Conservation (phyloP, 2,113 vertebrate genomes). For the Puffinus mauretanicus region DNA sequence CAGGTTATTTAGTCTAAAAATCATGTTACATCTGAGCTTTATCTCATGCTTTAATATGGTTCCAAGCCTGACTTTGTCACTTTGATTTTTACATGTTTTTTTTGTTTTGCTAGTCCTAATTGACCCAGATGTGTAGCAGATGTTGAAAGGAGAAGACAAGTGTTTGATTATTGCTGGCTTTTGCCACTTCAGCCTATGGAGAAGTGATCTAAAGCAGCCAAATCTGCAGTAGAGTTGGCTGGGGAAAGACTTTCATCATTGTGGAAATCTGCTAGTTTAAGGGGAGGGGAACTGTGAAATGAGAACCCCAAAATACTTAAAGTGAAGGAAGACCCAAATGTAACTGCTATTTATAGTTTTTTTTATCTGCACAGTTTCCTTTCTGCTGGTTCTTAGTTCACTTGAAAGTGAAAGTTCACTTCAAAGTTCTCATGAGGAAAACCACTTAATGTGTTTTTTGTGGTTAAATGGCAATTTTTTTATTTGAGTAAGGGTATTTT, state of each 20-base stretch:
- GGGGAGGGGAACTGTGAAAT: neutral
- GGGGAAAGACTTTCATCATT: neutral
- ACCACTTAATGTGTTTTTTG: neutral
- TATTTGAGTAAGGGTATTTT: neutral
- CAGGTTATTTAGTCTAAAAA: neutral
- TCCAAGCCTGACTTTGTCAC: neutral
- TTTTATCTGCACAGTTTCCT: neutral
- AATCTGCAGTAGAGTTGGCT: neutral
- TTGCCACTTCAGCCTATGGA: neutral
- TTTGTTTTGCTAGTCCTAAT: neutral
- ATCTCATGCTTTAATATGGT: neutral
- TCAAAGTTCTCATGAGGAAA: neutral
- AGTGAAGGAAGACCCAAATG: neutral
- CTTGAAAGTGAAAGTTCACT: neutral
- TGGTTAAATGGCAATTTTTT: neutral
- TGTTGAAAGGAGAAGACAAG: neutral
- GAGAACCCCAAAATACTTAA: neutral
- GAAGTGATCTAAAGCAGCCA: neutral
- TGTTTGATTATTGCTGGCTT: neutral
- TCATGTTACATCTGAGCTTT: neutral
- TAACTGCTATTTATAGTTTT: neutral
- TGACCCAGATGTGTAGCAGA: neutral
- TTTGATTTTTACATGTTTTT: neutral
- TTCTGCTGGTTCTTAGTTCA: neutral
- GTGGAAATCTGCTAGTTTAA: neutral